These are phyloP conservation scores for Alligator sinensis DNA, from an alignment of 2,113 vertebrate species.

Conservation along the genomic window DNA sequence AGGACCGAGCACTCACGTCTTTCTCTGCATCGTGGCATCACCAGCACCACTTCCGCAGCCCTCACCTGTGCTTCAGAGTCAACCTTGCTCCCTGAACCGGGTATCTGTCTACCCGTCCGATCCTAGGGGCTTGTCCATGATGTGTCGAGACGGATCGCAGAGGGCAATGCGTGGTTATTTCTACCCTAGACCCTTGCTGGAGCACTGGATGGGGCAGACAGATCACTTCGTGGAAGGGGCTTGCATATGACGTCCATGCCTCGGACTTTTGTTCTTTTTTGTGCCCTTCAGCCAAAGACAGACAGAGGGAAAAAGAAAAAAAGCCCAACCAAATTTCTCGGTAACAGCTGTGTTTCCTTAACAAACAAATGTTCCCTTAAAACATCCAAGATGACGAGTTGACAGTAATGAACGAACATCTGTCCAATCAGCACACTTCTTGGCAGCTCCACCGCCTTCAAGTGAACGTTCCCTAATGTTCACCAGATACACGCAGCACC, in stretches of 20 bases:
- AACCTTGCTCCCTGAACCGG: background rate
- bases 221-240: background rate
- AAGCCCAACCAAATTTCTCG: conserved; percentile 42
- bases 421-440: conserved; percentile 74
- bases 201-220: background rate
- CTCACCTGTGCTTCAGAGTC: background rate
- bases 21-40: background rate
- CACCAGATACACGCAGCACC: conserved; percentile 73
- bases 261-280: background rate
- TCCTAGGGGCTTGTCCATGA: background rate
- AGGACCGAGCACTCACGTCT: background rate
- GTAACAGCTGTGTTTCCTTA: conserved; percentile 80
- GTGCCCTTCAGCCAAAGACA: conserved; percentile 44
- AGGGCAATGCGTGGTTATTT: background rate
- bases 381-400: conserved; percentile 74
- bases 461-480: conserved; percentile 78
- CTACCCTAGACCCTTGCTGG: background rate
- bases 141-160: background rate
- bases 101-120: background rate
- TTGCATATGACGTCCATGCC: background rate
- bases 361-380: conserved; percentile 80
- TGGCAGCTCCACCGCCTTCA: conserved; percentile 67
- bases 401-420: conserved; percentile 79
- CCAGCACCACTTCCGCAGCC: background rate
- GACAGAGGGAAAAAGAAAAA: conserved; percentile 38